phyloP scores from a whole-genome alignment of 1,140 invertebrate species.

The Telenomus remus region DNA sequence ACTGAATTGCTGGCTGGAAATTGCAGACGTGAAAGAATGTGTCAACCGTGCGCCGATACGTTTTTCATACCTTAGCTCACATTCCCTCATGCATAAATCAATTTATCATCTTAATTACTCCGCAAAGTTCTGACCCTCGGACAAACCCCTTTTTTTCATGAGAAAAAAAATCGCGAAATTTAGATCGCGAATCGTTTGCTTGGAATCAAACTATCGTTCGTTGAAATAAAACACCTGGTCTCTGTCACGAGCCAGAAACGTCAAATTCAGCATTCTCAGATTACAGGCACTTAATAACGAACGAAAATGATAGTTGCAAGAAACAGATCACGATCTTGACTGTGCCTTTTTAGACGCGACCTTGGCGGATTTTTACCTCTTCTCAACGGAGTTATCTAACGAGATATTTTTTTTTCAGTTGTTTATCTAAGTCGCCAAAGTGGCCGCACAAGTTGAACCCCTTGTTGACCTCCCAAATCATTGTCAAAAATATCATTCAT shows the following conservation, averaged over 20 bases:
- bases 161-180: no score
- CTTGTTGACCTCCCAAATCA: neutral
- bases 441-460: slow-evolving; percentile 27
- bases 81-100: neutral
- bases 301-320: slow-evolving; percentile 15
- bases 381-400: slow-evolving; percentile 12
- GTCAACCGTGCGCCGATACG: slow-evolving; percentile 9
- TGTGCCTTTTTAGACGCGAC: slow-evolving; percentile 32
- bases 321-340: slow-evolving; percentile 22
- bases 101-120: slow-evolving; percentile 8
- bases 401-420: slow-evolving; percentile 9
- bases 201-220: neutral
- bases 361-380: slow-evolving; percentile 13
- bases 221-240: slow-evolving; percentile 17
- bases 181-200: no score
- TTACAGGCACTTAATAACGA: slow-evolving; percentile 25
- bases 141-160: no score
- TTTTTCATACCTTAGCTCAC: slow-evolving; percentile 1
- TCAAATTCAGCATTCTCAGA: slow-evolving; percentile 19
- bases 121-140: neutral
- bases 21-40: slow-evolving; percentile 52
- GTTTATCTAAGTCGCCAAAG: slow-evolving; percentile 25
- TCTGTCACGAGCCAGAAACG: slow-evolving; percentile 21
- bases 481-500: no score
- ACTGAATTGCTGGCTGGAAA: slow-evolving; percentile 41